Conservation (phyloP, 2,797 vertebrate species). For the Caiman crocodilus region DNA sequence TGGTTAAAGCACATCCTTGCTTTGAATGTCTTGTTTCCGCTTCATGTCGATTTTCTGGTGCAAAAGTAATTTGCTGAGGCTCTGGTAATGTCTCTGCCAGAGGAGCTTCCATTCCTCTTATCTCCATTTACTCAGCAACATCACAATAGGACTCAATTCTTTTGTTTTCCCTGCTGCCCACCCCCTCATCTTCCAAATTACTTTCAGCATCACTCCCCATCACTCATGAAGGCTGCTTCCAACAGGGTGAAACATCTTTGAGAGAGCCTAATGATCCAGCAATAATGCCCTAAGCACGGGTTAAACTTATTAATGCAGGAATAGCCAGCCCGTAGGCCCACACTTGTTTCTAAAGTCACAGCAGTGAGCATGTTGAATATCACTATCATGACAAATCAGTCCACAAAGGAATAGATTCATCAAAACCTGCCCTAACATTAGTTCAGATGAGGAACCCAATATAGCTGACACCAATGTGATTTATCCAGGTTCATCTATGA, state of each 20-base stretch:
- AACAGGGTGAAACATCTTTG: neutral
- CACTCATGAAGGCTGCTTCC: slow-evolving; percentile 31
- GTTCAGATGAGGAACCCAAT: neutral
- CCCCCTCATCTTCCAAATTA: slow-evolving; percentile 3
- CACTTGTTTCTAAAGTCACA: neutral
- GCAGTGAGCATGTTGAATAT: neutral
- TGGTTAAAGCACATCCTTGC: slow-evolving; percentile 42
- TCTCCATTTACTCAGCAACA: slow-evolving; percentile 69
- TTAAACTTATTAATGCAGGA: neutral
- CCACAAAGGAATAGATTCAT: neutral
- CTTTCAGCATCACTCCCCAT: slow-evolving; percentile 15
- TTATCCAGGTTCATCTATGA: accelerated
- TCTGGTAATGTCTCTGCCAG: slow-evolving; percentile 40
- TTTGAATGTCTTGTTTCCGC: slow-evolving; percentile 54
- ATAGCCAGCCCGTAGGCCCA: neutral
- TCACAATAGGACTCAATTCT: neutral
- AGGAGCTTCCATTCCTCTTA: slow-evolving; percentile 19
- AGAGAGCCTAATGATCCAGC: neutral
- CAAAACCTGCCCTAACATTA: accelerated
- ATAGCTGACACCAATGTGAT: accelerated
- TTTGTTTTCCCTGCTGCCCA: neutral
- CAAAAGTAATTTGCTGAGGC: slow-evolving; percentile 56
- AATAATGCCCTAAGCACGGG: accelerated
- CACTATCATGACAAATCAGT: neutral
- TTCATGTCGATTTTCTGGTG: slow-evolving; percentile 57